phyloP scores from a whole-genome alignment of 1,140 invertebrate species.

The Aricia agestis region DNA sequence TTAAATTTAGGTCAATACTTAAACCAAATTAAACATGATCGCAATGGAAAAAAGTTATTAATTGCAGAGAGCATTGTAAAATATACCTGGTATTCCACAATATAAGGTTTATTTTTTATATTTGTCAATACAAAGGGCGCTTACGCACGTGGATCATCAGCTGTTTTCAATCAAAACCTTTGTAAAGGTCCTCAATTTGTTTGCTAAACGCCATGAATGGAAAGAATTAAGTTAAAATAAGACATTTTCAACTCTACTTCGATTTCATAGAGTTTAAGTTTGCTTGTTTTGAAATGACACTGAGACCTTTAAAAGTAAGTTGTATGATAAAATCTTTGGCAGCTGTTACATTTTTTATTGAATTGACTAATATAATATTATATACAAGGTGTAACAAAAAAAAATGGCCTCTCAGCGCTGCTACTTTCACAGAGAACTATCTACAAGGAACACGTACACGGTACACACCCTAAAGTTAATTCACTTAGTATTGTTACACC shows the following conservation, averaged over 20 bases:
- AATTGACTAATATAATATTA: background rate
- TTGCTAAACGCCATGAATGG: constrained; percentile 32
- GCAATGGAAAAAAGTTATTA: no score
- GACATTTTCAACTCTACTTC: background rate
- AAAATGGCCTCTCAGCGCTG: no score
- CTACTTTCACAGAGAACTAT: no score
- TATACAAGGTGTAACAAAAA: no score
- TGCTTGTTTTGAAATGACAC: background rate
- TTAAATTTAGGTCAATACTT: no score
- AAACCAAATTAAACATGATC: no score
- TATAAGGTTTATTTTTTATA: no score
- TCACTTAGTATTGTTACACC: no score
- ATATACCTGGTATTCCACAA: no score
- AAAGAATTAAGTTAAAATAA: constrained; percentile 31
- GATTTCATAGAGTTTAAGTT: background rate
- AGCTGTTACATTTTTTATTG: background rate
- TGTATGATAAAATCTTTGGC: background rate
- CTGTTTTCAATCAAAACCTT: constrained; percentile 54
- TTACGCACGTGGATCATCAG: constrained; percentile 50
- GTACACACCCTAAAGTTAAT: no score
- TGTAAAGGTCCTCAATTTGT: constrained; percentile 36
- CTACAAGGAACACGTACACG: no score
- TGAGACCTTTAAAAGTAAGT: background rate
- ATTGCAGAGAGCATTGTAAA: no score
- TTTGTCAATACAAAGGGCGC: constrained; percentile 23